phyloP scores from a whole-genome alignment of 2,113 vertebrate species.

The Piliocolobus tephrosceles region DNA sequence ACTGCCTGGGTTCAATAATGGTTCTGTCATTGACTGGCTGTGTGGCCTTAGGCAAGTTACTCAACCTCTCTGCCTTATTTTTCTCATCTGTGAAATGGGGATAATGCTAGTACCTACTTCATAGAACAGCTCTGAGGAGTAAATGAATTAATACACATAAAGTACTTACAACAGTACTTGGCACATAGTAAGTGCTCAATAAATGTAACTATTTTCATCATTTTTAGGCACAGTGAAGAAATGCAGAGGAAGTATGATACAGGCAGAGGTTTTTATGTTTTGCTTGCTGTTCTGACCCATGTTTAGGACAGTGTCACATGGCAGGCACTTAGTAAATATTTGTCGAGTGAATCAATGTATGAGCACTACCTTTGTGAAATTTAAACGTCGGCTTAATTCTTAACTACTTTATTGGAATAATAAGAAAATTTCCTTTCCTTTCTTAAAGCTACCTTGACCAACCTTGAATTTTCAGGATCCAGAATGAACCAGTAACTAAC shows the following conservation, averaged over 20 bases:
- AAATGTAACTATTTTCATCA: background rate
- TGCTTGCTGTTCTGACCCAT: background rate
- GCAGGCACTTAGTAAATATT: slow-evolving; percentile 9
- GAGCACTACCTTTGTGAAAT: background rate
- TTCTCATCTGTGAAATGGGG: background rate
- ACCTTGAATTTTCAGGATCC: background rate
- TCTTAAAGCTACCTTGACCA: background rate
- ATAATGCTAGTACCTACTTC: background rate
- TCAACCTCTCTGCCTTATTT: background rate
- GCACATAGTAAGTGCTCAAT: background rate
- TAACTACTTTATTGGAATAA: background rate
- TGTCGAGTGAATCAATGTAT: background rate
- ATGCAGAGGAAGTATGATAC: background rate
- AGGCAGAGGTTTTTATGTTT: background rate
- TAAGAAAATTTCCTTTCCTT: background rate
- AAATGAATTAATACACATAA: background rate
- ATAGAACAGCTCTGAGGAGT: background rate
- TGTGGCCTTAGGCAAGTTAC: background rate
- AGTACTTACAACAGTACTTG: background rate
- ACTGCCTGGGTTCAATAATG: background rate
- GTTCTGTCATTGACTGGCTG: background rate
- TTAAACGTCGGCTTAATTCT: background rate
- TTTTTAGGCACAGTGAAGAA: background rate
- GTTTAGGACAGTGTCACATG: background rate
- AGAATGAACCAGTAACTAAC: background rate